Evolutionary conservation across 2,797 vertebrate genomes (phyloP), one percentile per base, ranked within the genome.

Genomic region (Caiman crocodilus): DNA sequence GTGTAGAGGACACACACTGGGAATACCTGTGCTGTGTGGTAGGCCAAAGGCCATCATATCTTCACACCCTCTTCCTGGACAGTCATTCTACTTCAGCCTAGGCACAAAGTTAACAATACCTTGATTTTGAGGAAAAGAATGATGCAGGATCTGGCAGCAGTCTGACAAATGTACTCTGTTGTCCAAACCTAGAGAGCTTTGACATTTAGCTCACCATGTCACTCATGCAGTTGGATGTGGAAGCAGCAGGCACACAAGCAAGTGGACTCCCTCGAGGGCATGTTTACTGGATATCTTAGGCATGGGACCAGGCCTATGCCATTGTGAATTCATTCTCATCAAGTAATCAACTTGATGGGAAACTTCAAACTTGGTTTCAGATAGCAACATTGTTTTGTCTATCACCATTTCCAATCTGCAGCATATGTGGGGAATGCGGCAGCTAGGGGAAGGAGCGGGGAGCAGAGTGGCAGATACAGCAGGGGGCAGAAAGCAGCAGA

Each of bases 11-110:
- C 94, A 28, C 57, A 9, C 12, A 30, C 77, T 61, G 82, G 73
- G 76, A n/a, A 55, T 0, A 0, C 0, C 0, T 56, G 55, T 55
- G 7, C 30, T 58, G 23, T 58, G 64, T 74, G 83, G 35, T 78
- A 2, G 3, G 30, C 86, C 0, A 1, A 56, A 2, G 1, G 75
- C 83, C 61, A 78, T 76, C 16, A n/a, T 8, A 8, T 65, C n/a
- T 17, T 65, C n/a, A 65, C 32, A 26, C 76, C 67, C 60, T 35
- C 60, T 57, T 89, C 69, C 60, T 1, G 2, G 73, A 20, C n/a
- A n/a, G 61, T 21, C 50, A 73, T 74, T 32, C 90, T 85, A n/a
- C 14, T 76, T 85, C 75, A 74, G 32, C 7, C 77, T 20, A 0
- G 1, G 65, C 1, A 18, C 10, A 10, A 57, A 17, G 63, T n/a